Base-by-base conservation (phyloP, 2,113 vertebrate genomes). In the Lagopus leucura region DNA sequence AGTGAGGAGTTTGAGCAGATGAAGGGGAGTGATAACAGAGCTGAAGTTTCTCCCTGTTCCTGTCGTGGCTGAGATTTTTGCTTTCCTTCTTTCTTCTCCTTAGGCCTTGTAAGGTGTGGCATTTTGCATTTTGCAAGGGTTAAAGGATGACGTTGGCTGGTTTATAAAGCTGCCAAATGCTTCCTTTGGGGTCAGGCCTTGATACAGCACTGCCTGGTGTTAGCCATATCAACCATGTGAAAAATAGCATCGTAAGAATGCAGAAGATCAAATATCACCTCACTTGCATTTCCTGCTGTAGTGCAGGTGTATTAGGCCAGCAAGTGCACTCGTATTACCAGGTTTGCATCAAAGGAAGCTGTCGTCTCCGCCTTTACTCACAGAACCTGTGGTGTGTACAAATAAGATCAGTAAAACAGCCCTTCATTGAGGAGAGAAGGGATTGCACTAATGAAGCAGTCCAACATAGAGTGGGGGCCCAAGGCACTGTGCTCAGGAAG, bases 1-100 rank as follows among this genome's bases (percentile, higher is more conserved):
- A 95, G 97, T 3, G 90, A 96, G 84, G 8, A 89, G 94, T 96
- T 74, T 93, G 94, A 95, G 96, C 96, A 86, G 96, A 97, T 96
- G 95, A 97, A 96, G 94, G 96, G 95, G 92, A 96, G 95, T 95
- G 96, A 97, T 97, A 96, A 96, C 91, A 86, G 95, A 93, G 83
- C 88, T 91, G 96, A 98, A 97, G 96, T 94, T 97, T 94, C 94
- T 96, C 74, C 74, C 77, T 18, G 3, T 88, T 95, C 86, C 60
- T 34, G 8, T 73, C 80, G 89, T 93, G n/a, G 0, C 92, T 54
- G 60, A 66, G 88, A n/a, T 93, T 88, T 89, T 66, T 90, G 61
- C 43, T 84, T 86, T 22, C 18, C 52, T 65, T 52, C 38, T 86
- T 94, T 63, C 52, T 82, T 88, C 75, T 75, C 69, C 58, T 77